Evolutionary conservation across 2,797 vertebrate genomes (phyloP).

Genomic region (Numenius phaeopus): DNA sequence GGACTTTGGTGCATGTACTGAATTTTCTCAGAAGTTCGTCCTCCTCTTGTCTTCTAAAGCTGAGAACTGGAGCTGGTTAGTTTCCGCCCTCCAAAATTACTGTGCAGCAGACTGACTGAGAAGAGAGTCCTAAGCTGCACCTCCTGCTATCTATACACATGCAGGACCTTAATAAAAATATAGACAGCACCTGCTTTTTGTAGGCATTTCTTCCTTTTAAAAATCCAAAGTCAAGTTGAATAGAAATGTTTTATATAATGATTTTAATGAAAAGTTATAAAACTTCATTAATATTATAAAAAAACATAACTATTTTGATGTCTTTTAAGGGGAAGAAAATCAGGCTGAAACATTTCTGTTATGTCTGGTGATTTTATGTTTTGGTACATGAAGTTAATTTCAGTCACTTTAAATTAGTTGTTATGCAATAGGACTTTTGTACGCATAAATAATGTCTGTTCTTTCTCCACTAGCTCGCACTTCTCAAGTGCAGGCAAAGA

Average conservation of each 20-base stretch:
- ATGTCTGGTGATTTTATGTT: not conserved
- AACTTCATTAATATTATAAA: not conserved
- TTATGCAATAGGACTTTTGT: not conserved
- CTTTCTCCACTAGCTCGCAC: not conserved
- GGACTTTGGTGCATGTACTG: rapidly evolving
- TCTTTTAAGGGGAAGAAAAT: not conserved
- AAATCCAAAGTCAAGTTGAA: not conserved
- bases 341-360: not conserved
- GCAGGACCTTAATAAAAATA: not conserved
- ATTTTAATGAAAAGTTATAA: not conserved
- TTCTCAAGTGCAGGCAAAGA: not conserved
- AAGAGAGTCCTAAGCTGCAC: not conserved
- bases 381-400: not conserved
- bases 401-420: not conserved
- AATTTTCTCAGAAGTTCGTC: not conserved
- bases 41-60: not conserved
- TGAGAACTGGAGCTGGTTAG: not conserved
- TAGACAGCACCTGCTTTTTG: not conserved
- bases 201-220: not conserved
- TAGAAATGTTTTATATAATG: not conserved
- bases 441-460: not conserved
- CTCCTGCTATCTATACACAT: not conserved
- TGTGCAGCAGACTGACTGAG: not conserved
- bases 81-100: not conserved
- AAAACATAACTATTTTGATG: not conserved